A percentile compares a stretch with the other conserved stretches of the same genome.
phyloP scores from a whole-genome alignment of 2,888 invertebrate genomes.

The Lumbricus terrestris region DNA sequence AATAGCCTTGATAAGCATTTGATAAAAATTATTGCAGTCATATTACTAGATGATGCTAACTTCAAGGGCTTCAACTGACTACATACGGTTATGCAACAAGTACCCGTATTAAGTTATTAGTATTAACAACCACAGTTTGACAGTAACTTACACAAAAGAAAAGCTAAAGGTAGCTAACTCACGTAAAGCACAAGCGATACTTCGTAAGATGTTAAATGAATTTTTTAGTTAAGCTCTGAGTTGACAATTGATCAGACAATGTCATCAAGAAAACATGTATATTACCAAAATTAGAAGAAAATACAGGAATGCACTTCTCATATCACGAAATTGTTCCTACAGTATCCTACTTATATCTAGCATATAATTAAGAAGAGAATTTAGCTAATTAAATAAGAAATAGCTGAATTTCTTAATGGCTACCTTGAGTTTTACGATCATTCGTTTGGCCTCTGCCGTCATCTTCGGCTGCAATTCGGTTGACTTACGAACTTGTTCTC shows the following conservation, averaged over 20 bases:
- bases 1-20: background rate
- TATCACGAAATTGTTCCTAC: background rate
- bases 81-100: background rate
- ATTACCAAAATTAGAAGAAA: background rate
- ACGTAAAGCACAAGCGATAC: background rate
- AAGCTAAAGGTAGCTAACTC: background rate
- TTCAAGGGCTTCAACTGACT: background rate
- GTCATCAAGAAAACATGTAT: background rate
- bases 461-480: conserved; percentile 57
- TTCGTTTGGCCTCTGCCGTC: conserved; percentile 57
- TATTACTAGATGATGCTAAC: background rate
- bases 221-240: background rate
- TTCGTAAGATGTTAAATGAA: background rate
- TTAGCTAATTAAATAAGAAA: background rate
- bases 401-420: background rate
- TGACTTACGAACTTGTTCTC: conserved; percentile 56
- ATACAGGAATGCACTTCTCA: background rate
- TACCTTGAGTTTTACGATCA: conserved; percentile 56
- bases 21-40: background rate
- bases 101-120: too few relatives aligned
- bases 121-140: too few relatives aligned
- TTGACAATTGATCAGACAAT: background rate
- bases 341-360: background rate
- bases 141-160: too few relatives aligned
- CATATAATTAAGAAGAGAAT: background rate